phyloP scores from a whole-genome alignment of 1,140 invertebrate species.

The Lepidurus apus region DNA sequence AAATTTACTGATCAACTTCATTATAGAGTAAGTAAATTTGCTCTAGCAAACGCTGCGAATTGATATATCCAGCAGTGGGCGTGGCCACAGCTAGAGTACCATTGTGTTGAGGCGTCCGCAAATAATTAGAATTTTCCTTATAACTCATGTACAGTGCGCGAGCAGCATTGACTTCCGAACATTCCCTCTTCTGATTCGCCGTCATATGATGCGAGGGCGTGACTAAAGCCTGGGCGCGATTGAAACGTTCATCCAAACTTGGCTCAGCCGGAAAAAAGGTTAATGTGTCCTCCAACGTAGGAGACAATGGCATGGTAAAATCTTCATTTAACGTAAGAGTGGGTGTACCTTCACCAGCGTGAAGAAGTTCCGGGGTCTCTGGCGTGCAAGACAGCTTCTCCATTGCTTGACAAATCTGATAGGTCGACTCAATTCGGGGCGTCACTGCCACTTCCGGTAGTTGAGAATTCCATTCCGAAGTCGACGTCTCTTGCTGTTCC shows the following conservation, averaged over 20 bases:
- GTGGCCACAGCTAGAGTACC: not conserved
- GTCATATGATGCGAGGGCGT: not conserved
- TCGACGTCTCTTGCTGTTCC: not conserved
- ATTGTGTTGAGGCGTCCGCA: not conserved
- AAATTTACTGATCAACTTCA: not conserved
- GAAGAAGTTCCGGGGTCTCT: not conserved
- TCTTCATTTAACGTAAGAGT: no score
- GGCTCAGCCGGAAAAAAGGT: not conserved
- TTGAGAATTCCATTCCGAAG: not conserved
- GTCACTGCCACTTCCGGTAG: not conserved
- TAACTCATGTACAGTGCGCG: not conserved
- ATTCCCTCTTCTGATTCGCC: not conserved
- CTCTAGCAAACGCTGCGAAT: not conserved
- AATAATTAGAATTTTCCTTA: not conserved
- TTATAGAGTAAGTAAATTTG: not conserved
- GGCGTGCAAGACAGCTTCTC: not conserved
- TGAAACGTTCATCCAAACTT: not conserved
- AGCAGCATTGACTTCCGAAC: not conserved
- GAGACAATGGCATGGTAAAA: not conserved
- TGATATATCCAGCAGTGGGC: not conserved
- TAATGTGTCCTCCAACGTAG: no score
- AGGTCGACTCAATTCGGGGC: not conserved
- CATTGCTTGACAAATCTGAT: not conserved
- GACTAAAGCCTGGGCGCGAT: not conserved
- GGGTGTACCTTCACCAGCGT: not conserved